Conservation (phyloP, 2,888 invertebrate genomes). For the Eupithecia inturbata region DNA sequence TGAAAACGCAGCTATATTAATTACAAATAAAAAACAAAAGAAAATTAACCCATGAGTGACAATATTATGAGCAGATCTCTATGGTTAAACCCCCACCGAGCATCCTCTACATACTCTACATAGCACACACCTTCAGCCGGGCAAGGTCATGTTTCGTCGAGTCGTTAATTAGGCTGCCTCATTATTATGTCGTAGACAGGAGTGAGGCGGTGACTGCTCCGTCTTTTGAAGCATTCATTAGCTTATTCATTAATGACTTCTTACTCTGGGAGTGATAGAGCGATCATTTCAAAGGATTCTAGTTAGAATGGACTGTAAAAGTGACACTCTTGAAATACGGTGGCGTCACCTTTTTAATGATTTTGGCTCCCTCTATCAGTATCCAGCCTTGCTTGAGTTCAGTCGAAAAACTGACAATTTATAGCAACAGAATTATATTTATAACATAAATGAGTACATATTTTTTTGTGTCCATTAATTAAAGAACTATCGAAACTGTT, state of each 20-base stretch:
- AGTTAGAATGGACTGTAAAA: not conserved
- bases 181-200: conserved; percentile 1
- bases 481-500: too few species aligned
- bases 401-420: too few species aligned
- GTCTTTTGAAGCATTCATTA: not conserved
- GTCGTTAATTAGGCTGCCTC: conserved; percentile 3
- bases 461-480: too few species aligned
- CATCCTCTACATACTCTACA: not conserved
- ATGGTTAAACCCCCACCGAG: not conserved
- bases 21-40: too few species aligned
- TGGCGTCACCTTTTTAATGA: not conserved
- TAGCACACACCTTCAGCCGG: not conserved
- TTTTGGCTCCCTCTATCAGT: too few species aligned
- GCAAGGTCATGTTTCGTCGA: not conserved
- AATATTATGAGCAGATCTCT: not conserved
- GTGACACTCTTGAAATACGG: not conserved
- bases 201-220: not conserved
- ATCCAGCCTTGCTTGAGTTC: too few species aligned
- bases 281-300: not conserved
- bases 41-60: too few species aligned
- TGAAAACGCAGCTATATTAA: too few species aligned
- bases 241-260: not conserved
- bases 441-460: too few species aligned
- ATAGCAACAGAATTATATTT: too few species aligned
- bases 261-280: not conserved